A percentile compares a stretch with the other conserved stretches of the same genome.
Evolutionary conservation across 1,140 invertebrate genomes (phyloP).

Genomic region (Monomorium pharaonis): DNA sequence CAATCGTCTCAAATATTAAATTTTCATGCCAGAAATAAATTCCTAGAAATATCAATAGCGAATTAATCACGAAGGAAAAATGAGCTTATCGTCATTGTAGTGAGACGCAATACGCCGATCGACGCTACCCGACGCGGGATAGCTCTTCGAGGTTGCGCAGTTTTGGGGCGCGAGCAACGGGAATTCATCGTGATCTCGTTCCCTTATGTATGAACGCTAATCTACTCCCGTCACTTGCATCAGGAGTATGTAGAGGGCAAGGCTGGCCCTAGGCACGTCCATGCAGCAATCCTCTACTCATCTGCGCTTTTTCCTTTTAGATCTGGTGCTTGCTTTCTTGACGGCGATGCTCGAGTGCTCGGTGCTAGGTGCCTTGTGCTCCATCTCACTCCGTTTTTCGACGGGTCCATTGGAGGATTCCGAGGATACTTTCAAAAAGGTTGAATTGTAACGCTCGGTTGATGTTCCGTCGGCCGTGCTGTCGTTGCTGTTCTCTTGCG

Average conservation of each 20-base stretch:
- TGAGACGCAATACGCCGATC: conserved; percentile 4
- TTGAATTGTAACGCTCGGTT: neutral
- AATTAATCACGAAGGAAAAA: neutral
- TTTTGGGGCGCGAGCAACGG: neutral
- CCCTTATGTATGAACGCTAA: conserved; percentile 71
- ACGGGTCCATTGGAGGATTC: conserved; percentile 21
- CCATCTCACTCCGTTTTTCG: conserved; percentile 73
- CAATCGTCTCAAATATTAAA: neutral
- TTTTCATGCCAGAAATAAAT: neutral
- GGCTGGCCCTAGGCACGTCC: conserved; percentile 83
- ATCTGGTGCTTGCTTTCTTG: conserved; percentile 83
- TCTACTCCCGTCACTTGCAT: conserved; percentile 83
- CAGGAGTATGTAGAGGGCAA: conserved; percentile 83
- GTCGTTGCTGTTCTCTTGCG: neutral
- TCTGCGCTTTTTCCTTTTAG: conserved; percentile 84
- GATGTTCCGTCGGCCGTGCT: neutral
- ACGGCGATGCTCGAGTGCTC: conserved; percentile 75
- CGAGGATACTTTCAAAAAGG: conserved; percentile 20
- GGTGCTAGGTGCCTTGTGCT: conserved; percentile 66
- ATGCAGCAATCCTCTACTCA: conserved; percentile 85
- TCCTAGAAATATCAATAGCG: neutral
- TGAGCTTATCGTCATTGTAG: neutral
- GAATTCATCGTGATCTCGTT: neutral
- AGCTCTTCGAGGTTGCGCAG: neutral
- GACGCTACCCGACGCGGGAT: neutral